These are phyloP conservation scores for Narcine bancroftii DNA, from an alignment of 2,113 vertebrate genomes.

Conservation along the genomic window DNA sequence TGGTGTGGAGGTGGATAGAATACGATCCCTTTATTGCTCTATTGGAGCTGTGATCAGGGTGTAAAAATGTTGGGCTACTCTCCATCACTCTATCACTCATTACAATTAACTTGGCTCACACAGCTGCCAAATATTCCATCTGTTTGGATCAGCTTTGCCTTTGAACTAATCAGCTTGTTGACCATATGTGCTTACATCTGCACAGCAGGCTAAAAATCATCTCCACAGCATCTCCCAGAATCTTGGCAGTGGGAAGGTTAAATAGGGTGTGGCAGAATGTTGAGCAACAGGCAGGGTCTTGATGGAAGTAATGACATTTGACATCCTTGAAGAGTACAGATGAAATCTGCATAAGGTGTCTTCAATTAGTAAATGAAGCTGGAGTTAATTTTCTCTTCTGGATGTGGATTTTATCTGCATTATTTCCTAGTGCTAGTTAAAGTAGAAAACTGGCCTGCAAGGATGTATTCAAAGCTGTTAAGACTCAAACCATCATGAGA, in stretches of 20 bases:
- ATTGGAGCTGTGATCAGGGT: neutral
- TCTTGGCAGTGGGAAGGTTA: neutral
- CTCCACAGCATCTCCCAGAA: neutral
- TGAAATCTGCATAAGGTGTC: no score
- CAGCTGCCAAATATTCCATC: neutral
- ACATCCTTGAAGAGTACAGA: no score
- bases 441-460: no score
- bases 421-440: neutral
- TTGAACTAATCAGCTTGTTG: no score
- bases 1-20: neutral
- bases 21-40: neutral
- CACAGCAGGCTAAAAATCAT: neutral
- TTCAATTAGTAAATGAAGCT: neutral
- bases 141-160: neutral
- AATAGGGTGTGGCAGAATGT: neutral
- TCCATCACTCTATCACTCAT: neutral
- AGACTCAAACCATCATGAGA: no score
- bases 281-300: neutral
- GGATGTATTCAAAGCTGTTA: no score
- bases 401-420: neutral
- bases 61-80: neutral
- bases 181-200: neutral
- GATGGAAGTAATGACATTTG: neutral
- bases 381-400: neutral
- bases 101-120: neutral